These are phyloP conservation scores for Sebastes steindachneri DNA, from an alignment of 2,797 vertebrate species.

Conservation along the genomic window DNA sequence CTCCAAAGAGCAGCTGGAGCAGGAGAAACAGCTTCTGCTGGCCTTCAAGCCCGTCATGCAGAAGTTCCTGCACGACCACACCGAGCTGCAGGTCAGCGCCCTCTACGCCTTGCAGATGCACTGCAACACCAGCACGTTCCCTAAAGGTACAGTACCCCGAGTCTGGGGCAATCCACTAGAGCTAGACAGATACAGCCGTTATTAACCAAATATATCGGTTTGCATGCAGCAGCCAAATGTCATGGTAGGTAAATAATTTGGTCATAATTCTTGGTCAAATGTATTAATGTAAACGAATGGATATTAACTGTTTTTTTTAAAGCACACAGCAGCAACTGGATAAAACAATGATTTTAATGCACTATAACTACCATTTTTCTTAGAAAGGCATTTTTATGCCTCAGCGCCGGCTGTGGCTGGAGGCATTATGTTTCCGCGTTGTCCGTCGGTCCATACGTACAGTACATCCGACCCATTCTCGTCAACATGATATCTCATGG, in stretches of 20 bases:
- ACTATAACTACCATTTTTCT: not conserved
- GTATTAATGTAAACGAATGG: not conserved
- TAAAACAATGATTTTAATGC: not conserved
- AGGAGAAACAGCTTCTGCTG: conserved; percentile 95
- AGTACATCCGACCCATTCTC: no score
- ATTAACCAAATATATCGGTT: not conserved
- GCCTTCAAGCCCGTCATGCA: conserved; percentile 99
- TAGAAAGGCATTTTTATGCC: not conserved
- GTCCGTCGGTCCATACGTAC: no score
- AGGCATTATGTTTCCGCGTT: no score
- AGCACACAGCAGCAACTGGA: not conserved
- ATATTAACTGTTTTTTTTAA: not conserved
- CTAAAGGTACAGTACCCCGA: conserved; percentile 88
- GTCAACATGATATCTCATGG: no score
- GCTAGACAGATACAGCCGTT: not conserved
- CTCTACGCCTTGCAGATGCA: conserved; percentile 98
- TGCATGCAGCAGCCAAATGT: not conserved
- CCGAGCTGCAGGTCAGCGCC: conserved; percentile 97
- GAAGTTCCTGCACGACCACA: conserved; percentile 98
- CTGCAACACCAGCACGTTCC: conserved; percentile 93
- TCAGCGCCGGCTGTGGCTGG: no score
- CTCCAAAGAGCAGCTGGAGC: conserved; percentile 95
- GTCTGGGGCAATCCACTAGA: not conserved
- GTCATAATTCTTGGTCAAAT: no score
- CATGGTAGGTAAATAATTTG: no score